These are phyloP conservation scores for Ramphastos sulfuratus DNA, from an alignment of 2,113 vertebrate genomes.

Conservation along the genomic window DNA sequence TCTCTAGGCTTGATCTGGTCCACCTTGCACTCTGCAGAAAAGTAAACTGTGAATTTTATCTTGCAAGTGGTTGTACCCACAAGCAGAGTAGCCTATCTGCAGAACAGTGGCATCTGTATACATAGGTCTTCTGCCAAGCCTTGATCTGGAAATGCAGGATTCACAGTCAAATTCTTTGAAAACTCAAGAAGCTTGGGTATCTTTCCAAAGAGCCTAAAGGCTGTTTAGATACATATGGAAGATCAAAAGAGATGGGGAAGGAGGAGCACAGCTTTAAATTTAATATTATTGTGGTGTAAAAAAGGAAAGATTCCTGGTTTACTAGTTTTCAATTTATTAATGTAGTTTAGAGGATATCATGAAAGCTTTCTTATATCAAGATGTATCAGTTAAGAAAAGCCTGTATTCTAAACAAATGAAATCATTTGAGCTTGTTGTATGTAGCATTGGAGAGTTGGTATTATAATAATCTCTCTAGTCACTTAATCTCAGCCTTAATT, in stretches of 20 bases:
- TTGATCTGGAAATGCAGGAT: not conserved
- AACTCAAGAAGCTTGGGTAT: not conserved
- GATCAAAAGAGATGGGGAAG: not conserved
- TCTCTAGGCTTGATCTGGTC: fast-evolving
- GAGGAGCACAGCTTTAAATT: not conserved
- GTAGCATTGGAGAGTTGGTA: not conserved
- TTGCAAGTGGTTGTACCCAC: not conserved
- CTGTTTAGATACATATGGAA: not conserved
- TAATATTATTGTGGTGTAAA: not conserved
- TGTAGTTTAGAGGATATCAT: not conserved
- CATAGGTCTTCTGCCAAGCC: not conserved
- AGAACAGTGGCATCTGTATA: not conserved
- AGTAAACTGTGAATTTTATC: not conserved
- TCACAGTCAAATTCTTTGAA: not conserved
- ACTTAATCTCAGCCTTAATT: not conserved
- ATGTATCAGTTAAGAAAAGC: not conserved
- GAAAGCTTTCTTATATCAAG: not conserved
- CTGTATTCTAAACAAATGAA: not conserved
- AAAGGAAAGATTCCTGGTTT: not conserved
- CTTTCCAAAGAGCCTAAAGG: not conserved
- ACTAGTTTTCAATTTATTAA: not conserved
- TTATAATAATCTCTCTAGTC: not conserved
- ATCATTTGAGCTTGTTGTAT: not conserved
- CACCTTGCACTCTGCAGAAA: not conserved
- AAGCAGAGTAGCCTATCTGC: not conserved